phyloP scores from a whole-genome alignment of 2,797 vertebrate genomes.

The Lutjanus argentimaculatus region DNA sequence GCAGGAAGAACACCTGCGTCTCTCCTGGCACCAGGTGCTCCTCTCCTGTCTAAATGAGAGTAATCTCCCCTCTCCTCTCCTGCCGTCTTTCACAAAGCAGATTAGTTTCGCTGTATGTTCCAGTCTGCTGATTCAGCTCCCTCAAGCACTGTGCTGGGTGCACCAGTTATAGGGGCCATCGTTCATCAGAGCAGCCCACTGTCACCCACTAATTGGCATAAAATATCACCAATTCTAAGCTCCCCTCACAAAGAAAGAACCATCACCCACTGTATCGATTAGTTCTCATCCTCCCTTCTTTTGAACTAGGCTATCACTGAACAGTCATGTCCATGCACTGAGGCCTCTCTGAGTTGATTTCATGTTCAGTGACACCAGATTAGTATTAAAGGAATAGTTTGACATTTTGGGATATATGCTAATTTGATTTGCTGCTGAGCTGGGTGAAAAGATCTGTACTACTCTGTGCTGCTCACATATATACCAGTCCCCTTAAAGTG shows the following conservation, averaged over 20 bases:
- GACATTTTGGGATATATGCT: background rate
- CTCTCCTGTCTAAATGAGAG: constrained; percentile 85
- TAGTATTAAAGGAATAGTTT: constrained; percentile 21
- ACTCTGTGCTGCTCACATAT: background rate
- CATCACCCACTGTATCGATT: constrained; percentile 76
- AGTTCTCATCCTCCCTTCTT: constrained; percentile 51
- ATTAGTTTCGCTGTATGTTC: constrained; percentile 85
- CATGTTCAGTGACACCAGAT: constrained; percentile 12
- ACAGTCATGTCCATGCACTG: constrained; percentile 39
- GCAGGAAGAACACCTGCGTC: constrained; percentile 86
- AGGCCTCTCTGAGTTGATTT: constrained; percentile 29
- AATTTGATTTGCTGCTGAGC: background rate
- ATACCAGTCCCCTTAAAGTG: too few relatives aligned
- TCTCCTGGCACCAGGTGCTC: constrained; percentile 85
- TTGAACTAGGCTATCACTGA: constrained; percentile 62
- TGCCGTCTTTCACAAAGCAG: constrained; percentile 84
- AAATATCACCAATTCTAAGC: constrained; percentile 87
- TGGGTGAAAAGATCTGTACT: background rate
- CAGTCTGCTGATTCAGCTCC: constrained; percentile 85
- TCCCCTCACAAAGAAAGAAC: constrained; percentile 77
- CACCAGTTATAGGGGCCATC: constrained; percentile 82
- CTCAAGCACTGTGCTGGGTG: constrained; percentile 81
- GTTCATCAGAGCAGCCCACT: constrained; percentile 82
- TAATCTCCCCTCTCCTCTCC: constrained; percentile 82
- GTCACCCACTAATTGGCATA: constrained; percentile 89